phyloP scores from a whole-genome alignment of 2,888 invertebrate genomes.

The Stomorhina lunata region DNA sequence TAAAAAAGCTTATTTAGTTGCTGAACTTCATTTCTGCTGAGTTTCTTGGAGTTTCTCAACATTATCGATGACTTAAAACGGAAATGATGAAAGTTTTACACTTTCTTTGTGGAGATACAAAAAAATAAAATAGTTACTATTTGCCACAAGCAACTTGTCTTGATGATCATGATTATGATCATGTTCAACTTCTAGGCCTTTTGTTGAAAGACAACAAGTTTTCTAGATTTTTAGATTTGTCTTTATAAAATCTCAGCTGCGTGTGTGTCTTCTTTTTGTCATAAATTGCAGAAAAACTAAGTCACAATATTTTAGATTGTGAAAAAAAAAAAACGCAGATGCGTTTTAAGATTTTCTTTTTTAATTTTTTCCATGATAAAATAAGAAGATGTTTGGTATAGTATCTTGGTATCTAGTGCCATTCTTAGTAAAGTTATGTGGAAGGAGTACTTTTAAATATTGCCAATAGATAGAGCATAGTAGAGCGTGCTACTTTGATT shows the following conservation, averaged over 20 bases:
- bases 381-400: background rate
- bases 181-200: conserved; percentile 9
- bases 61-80: conserved; percentile 53
- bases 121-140: background rate
- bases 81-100: conserved; percentile 66
- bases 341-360: conserved; percentile 35
- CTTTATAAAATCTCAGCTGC: too few relatives aligned
- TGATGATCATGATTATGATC: background rate
- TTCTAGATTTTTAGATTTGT: background rate
- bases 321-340: conserved; percentile 55
- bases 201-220: conserved; percentile 39
- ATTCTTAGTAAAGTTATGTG: background rate
- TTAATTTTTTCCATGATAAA: too few relatives aligned
- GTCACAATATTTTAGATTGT: conserved; percentile 21
- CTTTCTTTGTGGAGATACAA: conserved; percentile 53
- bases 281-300: conserved; percentile 37
- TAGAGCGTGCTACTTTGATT: conserved; percentile 51
- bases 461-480: background rate
- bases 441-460: conserved; percentile 1
- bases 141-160: background rate
- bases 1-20: background rate
- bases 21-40: conserved; percentile 18
- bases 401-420: background rate
- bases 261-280: conserved; percentile 6
- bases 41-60: conserved; percentile 15